A percentile compares a stretch with the other conserved stretches of the same genome.
Evolutionary conservation across 2,113 vertebrate genomes (phyloP).

Genomic region (Arvicanthis niloticus): DNA sequence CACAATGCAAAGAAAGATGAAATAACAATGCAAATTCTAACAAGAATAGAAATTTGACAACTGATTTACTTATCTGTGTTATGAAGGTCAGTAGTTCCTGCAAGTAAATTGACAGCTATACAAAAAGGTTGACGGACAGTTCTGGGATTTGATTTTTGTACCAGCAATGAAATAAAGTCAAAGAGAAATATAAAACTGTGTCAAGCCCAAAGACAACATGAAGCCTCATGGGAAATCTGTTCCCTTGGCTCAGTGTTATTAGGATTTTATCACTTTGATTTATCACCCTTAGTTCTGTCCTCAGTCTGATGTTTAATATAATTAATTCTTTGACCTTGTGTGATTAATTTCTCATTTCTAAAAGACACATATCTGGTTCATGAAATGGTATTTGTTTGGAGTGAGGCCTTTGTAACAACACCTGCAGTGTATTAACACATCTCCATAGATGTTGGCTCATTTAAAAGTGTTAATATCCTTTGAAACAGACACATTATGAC

Average conservation of each 20-base stretch:
- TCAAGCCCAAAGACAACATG: neutral
- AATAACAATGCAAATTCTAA: slow-evolving; percentile 68
- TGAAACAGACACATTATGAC: neutral
- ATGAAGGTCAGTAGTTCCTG: slow-evolving; percentile 48
- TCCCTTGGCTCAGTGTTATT: neutral
- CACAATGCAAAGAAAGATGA: slow-evolving; percentile 50
- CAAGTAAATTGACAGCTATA: neutral
- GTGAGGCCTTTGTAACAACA: neutral
- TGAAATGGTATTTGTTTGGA: neutral
- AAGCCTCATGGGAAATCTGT: slow-evolving; percentile 14
- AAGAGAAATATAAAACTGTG: neutral
- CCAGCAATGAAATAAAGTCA: slow-evolving; percentile 49
- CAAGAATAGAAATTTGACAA: slow-evolving; percentile 35
- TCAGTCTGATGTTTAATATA: neutral
- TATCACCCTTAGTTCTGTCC: neutral
- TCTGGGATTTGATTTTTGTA: slow-evolving; percentile 65
- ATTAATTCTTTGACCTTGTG: slow-evolving; percentile 53
- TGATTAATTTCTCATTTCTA: slow-evolving; percentile 28
- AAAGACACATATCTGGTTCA: neutral
- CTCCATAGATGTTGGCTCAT: neutral
- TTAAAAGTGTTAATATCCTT: neutral
- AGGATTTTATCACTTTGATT: neutral
- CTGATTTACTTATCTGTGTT: slow-evolving; percentile 45
- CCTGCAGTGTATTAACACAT: neutral
- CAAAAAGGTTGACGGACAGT: slow-evolving; percentile 38